Evolutionary conservation across 2,797 vertebrate genomes (phyloP).

Genomic region (Eulemur albifrons): DNA sequence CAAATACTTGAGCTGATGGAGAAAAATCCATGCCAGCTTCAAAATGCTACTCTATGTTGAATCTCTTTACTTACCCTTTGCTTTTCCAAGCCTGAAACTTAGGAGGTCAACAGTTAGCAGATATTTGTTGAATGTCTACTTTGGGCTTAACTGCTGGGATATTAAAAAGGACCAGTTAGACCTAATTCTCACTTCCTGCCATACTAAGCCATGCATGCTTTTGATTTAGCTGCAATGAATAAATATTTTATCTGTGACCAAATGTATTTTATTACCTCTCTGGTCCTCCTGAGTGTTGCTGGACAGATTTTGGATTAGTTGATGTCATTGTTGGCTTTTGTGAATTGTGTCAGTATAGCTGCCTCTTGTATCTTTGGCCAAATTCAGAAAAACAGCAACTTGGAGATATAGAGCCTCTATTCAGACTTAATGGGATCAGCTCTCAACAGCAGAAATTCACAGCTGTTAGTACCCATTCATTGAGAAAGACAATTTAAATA

Average conservation of each 20-base stretch:
- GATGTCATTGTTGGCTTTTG: slow-evolving; percentile 64
- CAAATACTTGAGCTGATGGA: not conserved
- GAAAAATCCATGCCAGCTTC: slow-evolving; percentile 5
- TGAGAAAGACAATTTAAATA: slow-evolving; percentile 14
- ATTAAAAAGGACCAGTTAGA: not conserved
- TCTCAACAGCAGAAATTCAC: not conserved
- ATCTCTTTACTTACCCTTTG: not conserved
- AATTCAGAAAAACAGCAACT: slow-evolving; percentile 7
- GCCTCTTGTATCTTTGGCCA: not conserved
- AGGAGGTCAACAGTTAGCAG: not conserved
- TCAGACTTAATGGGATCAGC: not conserved
- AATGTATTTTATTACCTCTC: slow-evolving; percentile 38
- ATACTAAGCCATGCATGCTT: slow-evolving; percentile 11
- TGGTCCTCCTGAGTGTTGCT: slow-evolving; percentile 45
- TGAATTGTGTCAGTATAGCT: slow-evolving; percentile 31
- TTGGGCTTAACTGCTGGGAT: not conserved
- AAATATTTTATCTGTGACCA: slow-evolving; percentile 61
- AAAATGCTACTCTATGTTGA: not conserved
- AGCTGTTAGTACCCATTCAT: not conserved
- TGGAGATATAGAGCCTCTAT: not conserved
- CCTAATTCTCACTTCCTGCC: not conserved
- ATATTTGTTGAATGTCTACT: not conserved
- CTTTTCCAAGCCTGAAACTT: not conserved
- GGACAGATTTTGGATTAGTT: slow-evolving; percentile 42
- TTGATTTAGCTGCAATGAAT: slow-evolving; percentile 51